Evolutionary conservation across 2,797 vertebrate species (phyloP).

Genomic region (Phataginus tetradactyla): DNA sequence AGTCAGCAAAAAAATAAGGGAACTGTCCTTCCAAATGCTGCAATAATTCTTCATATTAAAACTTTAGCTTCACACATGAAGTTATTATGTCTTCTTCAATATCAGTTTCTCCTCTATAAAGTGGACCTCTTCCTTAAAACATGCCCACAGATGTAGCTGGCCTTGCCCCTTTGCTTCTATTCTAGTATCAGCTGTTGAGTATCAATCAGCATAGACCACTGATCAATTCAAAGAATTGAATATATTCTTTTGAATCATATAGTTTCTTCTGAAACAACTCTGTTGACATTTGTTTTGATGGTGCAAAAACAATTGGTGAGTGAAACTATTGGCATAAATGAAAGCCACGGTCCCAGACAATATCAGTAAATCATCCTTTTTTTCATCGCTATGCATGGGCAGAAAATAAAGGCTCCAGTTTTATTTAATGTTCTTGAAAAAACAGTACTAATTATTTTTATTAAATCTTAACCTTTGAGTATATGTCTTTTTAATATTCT

Average conservation of each 20-base stretch:
- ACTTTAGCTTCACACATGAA: not conserved
- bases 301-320: not conserved
- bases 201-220: not conserved
- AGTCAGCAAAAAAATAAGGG: not conserved
- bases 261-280: not conserved
- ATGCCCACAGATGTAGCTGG: not conserved
- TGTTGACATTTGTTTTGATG: not conserved
- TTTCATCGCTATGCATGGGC: not conserved
- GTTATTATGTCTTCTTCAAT: not conserved
- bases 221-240: not conserved
- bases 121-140: not conserved
- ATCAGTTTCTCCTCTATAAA: not conserved
- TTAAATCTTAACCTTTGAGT: not conserved
- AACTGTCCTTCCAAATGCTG: not conserved
- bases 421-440: not conserved
- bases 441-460: not conserved
- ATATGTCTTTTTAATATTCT: not conserved
- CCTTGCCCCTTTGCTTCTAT: not conserved
- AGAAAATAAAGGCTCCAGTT: not conserved
- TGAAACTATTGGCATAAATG: not conserved
- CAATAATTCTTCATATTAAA: not conserved
- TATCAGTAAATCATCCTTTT: not conserved
- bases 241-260: not conserved
- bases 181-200: not conserved
- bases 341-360: not conserved